phyloP scores from a whole-genome alignment of 2,797 vertebrate species.

The Aselliscus stoliczkanus region DNA sequence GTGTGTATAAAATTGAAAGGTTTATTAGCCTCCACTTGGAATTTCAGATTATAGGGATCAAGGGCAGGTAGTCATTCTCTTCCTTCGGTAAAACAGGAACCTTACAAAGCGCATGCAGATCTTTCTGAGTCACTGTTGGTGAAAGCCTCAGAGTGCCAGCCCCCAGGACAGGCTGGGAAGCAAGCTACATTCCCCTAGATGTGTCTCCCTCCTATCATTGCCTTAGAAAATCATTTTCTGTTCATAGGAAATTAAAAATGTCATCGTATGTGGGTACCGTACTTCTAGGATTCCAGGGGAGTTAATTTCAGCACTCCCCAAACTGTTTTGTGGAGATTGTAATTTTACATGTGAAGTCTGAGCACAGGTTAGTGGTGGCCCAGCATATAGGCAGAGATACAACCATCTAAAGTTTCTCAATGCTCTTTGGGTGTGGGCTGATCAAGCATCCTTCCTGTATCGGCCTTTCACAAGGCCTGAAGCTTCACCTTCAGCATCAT shows the following conservation, averaged over 20 bases:
- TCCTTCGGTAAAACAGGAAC: not conserved
- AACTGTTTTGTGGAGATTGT: not conserved
- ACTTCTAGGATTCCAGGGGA: not conserved
- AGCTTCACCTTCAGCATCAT: not conserved
- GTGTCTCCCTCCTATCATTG: not conserved
- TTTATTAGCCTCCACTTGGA: not conserved
- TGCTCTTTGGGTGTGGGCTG: not conserved
- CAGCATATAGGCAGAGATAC: not conserved
- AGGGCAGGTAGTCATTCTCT: not conserved
- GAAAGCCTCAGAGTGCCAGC: not conserved
- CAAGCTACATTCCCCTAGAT: no score
- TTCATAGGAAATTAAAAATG: conserved; percentile 24
- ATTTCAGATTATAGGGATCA: not conserved
- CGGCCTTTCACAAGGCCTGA: not conserved
- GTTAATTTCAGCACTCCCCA: not conserved
- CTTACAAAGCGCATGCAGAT: not conserved
- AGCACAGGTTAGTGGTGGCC: not conserved
- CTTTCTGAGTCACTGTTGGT: no score
- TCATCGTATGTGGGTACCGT: not conserved
- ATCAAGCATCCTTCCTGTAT: not conserved
- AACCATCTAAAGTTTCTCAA: not conserved
- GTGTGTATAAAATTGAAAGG: conserved; percentile 8
- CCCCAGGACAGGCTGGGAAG: not conserved
- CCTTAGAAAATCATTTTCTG: not conserved
- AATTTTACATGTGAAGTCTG: not conserved